Evolutionary conservation across 2,113 vertebrate species (phyloP).

Genomic region (Sylvia atricapilla): DNA sequence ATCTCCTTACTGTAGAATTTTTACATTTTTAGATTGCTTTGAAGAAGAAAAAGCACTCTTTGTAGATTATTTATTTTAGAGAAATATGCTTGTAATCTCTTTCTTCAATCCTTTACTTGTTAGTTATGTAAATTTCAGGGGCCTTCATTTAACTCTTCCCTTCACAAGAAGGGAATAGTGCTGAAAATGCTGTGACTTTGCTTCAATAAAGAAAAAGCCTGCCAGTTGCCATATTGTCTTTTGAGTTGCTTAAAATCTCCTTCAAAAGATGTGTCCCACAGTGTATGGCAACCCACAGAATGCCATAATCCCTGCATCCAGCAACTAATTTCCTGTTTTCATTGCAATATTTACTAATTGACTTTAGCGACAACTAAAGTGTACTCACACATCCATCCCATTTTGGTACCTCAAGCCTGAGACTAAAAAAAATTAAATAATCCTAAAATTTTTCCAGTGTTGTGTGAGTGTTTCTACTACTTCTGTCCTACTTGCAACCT

Average conservation of each 20-base stretch:
- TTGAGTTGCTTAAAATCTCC: constrained; percentile 27
- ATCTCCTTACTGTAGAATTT: constrained; percentile 78
- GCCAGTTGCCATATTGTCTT: constrained; percentile 55
- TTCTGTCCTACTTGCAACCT: background rate
- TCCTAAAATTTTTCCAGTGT: background rate
- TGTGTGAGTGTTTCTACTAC: background rate
- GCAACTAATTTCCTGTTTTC: background rate
- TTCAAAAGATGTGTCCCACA: constrained; percentile 17
- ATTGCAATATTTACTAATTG: background rate
- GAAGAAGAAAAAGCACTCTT: constrained; percentile 70
- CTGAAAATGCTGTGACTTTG: constrained; percentile 65
- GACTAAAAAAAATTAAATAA: background rate
- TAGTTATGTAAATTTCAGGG: constrained; percentile 69
- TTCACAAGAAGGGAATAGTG: constrained; percentile 44
- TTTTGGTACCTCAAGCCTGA: background rate
- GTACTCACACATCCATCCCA: background rate
- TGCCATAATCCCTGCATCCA: background rate
- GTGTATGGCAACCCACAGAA: background rate
- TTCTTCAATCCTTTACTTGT: constrained; percentile 56
- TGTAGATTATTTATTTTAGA: constrained; percentile 92
- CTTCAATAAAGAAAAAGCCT: constrained; percentile 69
- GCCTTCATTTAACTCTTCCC: constrained; percentile 63
- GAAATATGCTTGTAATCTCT: constrained; percentile 65
- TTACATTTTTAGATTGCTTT: constrained; percentile 79
- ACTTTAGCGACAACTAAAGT: background rate